Percentiles rank a stretch among this genome's conserved stretches.
Evolutionary conservation across 2,113 vertebrate species (phyloP).

Genomic region (Cyanoramphus novaezelandiae): DNA sequence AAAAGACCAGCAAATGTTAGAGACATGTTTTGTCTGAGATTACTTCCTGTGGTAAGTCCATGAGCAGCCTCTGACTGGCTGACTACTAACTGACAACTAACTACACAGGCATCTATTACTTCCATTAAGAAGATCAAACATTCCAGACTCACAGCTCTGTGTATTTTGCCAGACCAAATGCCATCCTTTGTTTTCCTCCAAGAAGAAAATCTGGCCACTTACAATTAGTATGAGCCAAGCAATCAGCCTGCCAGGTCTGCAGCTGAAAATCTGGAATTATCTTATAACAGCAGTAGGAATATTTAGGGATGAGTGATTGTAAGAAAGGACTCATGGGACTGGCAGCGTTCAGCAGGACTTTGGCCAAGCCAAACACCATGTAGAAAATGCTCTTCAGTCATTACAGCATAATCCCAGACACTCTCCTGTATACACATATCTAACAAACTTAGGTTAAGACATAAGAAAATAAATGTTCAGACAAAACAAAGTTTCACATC

Average conservation of each 20-base stretch:
- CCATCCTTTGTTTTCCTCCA: slow-evolving; percentile 49
- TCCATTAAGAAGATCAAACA: background rate
- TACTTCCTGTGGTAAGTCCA: slow-evolving; percentile 1
- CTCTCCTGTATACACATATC: background rate
- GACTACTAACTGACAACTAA: background rate
- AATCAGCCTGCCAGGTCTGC: slow-evolving; percentile 37
- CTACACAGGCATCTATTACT: background rate
- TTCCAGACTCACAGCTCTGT: background rate
- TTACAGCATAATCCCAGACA: background rate
- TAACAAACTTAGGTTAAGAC: background rate
- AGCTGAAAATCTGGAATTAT: slow-evolving; percentile 60
- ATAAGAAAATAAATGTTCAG: background rate
- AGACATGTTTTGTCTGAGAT: slow-evolving; percentile 14
- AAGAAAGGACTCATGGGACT: slow-evolving; percentile 46
- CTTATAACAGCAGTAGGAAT: slow-evolving; percentile 40
- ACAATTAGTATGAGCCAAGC: slow-evolving; percentile 8
- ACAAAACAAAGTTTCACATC: background rate
- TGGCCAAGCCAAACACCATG: slow-evolving; percentile 69
- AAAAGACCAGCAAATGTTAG: background rate
- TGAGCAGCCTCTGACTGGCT: background rate
- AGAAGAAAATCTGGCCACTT: slow-evolving; percentile 40
- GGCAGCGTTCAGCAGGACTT: background rate
- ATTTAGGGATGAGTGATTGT: slow-evolving; percentile 52
- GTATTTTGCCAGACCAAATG: slow-evolving; percentile 37
- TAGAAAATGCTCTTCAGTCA: slow-evolving; percentile 54